Percentiles rank a stretch among this genome's conserved stretches.
Evolutionary conservation across 2,113 vertebrate genomes (phyloP).

Genomic region (Hippocampus barbouri): DNA sequence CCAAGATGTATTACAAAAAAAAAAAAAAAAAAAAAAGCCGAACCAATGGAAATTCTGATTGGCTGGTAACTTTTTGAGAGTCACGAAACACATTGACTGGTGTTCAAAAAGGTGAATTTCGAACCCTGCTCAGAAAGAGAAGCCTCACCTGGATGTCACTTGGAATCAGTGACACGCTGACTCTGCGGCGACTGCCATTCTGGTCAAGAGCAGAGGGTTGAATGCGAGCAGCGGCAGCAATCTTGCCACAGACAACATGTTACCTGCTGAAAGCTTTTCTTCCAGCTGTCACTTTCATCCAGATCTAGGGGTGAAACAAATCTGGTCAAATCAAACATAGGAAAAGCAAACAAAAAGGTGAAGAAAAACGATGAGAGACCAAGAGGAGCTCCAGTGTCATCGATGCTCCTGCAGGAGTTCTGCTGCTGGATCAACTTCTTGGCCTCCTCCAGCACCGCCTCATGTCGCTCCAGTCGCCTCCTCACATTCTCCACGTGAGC

Average conservation of each 20-base stretch:
- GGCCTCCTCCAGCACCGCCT: constrained; percentile 77
- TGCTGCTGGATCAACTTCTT: constrained; percentile 67
- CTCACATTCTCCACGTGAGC: constrained; percentile 82
- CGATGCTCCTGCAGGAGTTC: constrained; percentile 57
- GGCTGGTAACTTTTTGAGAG: no score
- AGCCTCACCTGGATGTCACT: constrained; percentile 59
- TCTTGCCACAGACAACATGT: neutral
- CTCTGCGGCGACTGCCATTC: constrained; percentile 66
- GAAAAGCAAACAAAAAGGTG: neutral
- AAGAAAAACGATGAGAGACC: constrained; percentile 13
- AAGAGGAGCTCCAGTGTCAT: constrained; percentile 57
- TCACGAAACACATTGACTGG: no score
- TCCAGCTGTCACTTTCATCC: constrained; percentile 63
- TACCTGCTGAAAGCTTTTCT: constrained; percentile 68
- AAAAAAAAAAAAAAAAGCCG: no score
- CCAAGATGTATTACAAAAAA: no score
- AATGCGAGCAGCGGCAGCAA: neutral
- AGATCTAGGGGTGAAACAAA: constrained; percentile 57
- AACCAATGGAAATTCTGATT: no score
- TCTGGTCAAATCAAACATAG: neutral
- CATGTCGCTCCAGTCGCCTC: constrained; percentile 64
- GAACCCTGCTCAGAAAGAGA: neutral
- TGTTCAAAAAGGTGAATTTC: no score
- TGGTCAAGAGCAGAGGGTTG: constrained; percentile 23
- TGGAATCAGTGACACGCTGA: constrained; percentile 76